These are phyloP conservation scores for Steinernema feltiae DNA, from an alignment of 1,140 invertebrate species.

Conservation along the genomic window DNA sequence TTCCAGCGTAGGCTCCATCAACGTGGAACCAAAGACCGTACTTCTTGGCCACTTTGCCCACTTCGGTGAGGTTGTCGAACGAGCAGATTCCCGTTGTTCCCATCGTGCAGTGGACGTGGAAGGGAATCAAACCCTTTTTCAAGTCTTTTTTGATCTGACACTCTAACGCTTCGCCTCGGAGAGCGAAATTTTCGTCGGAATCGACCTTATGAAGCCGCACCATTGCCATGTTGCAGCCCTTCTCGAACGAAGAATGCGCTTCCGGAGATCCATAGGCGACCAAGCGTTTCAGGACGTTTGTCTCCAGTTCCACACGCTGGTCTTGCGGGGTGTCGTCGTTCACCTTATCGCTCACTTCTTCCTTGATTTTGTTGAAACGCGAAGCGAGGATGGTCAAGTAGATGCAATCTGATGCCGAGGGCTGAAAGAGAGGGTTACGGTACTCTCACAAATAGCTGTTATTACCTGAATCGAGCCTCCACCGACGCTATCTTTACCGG, in stretches of 20 bases:
- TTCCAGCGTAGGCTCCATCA: conserved; percentile 76
- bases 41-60: conserved; percentile 71
- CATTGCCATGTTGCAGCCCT: conserved; percentile 20
- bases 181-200: background rate
- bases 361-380: conserved; percentile 7
- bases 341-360: background rate
- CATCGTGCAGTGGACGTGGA: conserved; percentile 64
- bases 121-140: conserved; percentile 5
- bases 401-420: conserved; percentile 12
- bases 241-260: conserved; percentile 17
- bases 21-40: conserved; percentile 64
- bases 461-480: conserved; percentile 66
- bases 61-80: conserved; percentile 82
- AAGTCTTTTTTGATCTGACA: conserved; percentile 20
- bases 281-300: background rate
- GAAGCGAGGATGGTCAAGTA: conserved; percentile 16
- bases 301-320: background rate
- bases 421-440: background rate
- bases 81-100: conserved; percentile 90
- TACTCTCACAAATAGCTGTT: background rate
- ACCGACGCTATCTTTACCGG: conserved; percentile 63
- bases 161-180: conserved; percentile 1
- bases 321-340: background rate
- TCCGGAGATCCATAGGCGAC: conserved; percentile 11
- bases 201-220: conserved; percentile 7